Conservation (phyloP, 2,888 invertebrate genomes). For the Nesidiocoris tenuis region DNA sequence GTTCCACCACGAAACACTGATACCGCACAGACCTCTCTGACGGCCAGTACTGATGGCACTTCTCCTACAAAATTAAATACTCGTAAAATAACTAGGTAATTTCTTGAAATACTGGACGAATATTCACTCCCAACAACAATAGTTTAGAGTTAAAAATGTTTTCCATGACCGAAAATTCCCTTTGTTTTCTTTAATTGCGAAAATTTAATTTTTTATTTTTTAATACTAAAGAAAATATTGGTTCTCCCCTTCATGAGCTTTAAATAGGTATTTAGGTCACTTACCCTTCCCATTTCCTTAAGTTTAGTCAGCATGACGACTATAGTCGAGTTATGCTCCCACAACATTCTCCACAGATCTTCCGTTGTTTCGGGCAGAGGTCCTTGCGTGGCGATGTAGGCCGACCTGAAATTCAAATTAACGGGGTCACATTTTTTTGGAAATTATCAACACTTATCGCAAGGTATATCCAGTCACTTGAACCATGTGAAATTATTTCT, state of each 20-base stretch:
- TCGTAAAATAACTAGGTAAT: neutral
- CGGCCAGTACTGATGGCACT: conserved; percentile 99
- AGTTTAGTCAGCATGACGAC: conserved; percentile 98
- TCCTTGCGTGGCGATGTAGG: conserved; percentile 99
- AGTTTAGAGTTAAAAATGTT: too few relatives aligned
- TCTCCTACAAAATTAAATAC: conserved; percentile 68
- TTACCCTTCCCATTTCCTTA: conserved; percentile 94
- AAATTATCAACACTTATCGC: too few relatives aligned
- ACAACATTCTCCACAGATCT: conserved; percentile 99
- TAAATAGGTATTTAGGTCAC: too few relatives aligned
- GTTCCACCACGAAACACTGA: conserved; percentile 97
- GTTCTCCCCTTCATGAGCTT: too few relatives aligned
- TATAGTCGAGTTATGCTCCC: conserved; percentile 99
- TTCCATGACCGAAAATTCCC: too few relatives aligned
- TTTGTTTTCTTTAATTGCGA: too few relatives aligned
- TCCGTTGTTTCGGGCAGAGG: conserved; percentile 94
- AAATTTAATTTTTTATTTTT: too few relatives aligned
- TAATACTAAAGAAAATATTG: too few relatives aligned
- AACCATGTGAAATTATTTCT: too few relatives aligned
- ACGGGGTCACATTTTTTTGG: too few relatives aligned
- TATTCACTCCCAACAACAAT: neutral
- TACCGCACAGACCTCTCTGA: conserved; percentile 95
- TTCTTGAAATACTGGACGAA: neutral
- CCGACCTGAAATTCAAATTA: conserved; percentile 55
- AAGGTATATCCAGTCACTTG: too few relatives aligned